phyloP scores from a whole-genome alignment of 2,888 invertebrate genomes.

The Volucella inanis region DNA sequence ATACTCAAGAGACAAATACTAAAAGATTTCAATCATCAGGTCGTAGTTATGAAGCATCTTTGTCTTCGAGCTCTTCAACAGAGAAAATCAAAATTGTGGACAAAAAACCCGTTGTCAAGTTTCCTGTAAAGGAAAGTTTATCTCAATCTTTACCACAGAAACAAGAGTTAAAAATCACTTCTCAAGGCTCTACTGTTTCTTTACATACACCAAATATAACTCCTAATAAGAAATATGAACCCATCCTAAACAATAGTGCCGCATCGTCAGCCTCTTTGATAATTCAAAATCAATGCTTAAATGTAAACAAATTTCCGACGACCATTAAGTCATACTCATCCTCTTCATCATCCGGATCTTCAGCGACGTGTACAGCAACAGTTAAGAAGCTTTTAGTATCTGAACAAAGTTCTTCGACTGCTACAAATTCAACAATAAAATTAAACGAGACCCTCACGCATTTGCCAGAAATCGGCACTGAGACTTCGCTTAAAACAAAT shows the following conservation, averaged over 20 bases:
- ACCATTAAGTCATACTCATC: background rate
- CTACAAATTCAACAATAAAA: background rate
- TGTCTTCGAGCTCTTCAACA: conserved; percentile 20
- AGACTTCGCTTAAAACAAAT: conserved; percentile 58
- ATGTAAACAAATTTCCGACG: background rate
- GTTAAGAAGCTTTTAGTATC: too few species aligned
- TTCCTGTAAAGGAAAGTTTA: background rate
- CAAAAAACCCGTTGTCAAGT: too few species aligned
- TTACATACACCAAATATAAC: too few species aligned
- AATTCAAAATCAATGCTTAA: too few species aligned
- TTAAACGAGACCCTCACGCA: background rate
- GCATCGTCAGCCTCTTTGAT: too few species aligned
- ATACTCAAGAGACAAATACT: background rate
- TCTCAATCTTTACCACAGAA: too few species aligned
- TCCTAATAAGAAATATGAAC: too few species aligned
- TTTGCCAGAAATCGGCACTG: conserved; percentile 51
- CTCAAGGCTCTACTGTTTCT: too few species aligned
- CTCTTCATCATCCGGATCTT: background rate
- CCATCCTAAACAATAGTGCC: too few species aligned
- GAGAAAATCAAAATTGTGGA: background rate
- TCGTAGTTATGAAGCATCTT: conserved; percentile 21
- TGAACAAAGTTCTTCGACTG: background rate
- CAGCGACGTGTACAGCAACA: background rate
- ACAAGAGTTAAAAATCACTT: too few species aligned
- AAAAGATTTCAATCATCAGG: background rate